Base-by-base conservation (phyloP, 2,113 vertebrate species). In the Speoplatyrhinus poulsoni region DNA sequence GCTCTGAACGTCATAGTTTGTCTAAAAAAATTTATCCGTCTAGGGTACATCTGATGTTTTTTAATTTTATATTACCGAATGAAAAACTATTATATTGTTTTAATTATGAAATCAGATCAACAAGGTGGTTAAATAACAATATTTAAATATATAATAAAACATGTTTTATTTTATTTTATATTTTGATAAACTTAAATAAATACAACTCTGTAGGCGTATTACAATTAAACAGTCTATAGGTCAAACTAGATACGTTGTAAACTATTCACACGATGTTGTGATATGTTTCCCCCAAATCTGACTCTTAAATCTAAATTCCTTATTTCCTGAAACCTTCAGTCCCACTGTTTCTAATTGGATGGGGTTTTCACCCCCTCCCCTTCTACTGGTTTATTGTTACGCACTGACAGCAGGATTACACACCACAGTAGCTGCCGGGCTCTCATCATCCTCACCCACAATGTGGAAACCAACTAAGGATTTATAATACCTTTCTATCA, bases 381-480 rank as follows among this genome's bases (percentile, higher is more conserved):
- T 3, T 53, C 32, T 78, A 60, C 73, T 56, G 79, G 70, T 64
- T 82, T 87, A 83, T 86, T 87, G 84, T 85, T 75, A 70, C 83
- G 26, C 82, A 48, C 75, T 86, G 85, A 87, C 90, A 90, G 84
- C 85, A 80, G 84, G 88, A 84, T 88, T 88, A 82, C 77, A 86
- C 83, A 60, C 65, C 85, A 77, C 87, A 87, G 89, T 73, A 65
- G 84, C 81, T 41, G 75, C 33, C 59, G 59, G 59, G 26, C 80
- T 78, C 66, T 80, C 76, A 12, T 62, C 65, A 16, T 75, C 68
- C 47, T 13, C 47, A 46, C 59, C 49, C 13, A 90, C 85, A 78
- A 92, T 92, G 91, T 88, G 81, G 79, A 48, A 85, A 65, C 80
- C 77, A 74, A 75, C 75, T 75, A 62, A 73, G 90, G 85, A 90